Base-by-base conservation (phyloP, 1,140 invertebrate genomes). In the Sarcophaga bullata region DNA sequence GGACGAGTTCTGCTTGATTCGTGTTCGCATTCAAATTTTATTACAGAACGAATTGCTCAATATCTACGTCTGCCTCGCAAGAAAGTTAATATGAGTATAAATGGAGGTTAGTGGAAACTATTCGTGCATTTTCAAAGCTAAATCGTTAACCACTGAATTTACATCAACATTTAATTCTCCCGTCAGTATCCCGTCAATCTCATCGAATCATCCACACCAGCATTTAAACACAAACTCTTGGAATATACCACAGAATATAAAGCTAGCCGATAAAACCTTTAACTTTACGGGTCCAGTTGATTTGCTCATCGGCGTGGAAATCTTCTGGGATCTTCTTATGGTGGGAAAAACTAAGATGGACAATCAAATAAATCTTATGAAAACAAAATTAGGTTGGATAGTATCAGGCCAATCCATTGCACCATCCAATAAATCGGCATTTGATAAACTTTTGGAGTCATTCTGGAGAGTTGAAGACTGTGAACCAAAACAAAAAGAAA, bases 41-140 rank as follows among this genome's bases (percentile, higher is more conserved):
- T 80, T 80, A 80, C 78, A 10, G 78, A 80, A 80, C 80, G 54
- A 37, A 46, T 80, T 2, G 54, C 19, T 6, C 54, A 80, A 37
- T 9, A 15, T 46, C 47, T 68, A 52, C 19, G 54, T 15, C 11
- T 80, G 13, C 48, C 19, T 15, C 78, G 15, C 3, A 54, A 54
- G 5, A 13, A 8, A 46, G 15, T 19, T 7, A 73, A 73, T 8
- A 15, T 80, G 15, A 37, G 37, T 15, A 80, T 49, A 11, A 9
- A 8, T 80, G 54, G 11, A 13, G 8, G 37, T 54, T 8, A 7
- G 8, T 25, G 8, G 2, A 13, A 25, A 52, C 50, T 37, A 80
- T 37, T 37, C 68, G 6, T 19, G 17, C 19, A 8, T 6, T 73
- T n/a, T 73, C 37, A 46, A 9, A 8, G 37, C 8, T 13, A 37